Evolutionary conservation across 2,888 invertebrate species (phyloP).

Genomic region (Poecilus cupreus): DNA sequence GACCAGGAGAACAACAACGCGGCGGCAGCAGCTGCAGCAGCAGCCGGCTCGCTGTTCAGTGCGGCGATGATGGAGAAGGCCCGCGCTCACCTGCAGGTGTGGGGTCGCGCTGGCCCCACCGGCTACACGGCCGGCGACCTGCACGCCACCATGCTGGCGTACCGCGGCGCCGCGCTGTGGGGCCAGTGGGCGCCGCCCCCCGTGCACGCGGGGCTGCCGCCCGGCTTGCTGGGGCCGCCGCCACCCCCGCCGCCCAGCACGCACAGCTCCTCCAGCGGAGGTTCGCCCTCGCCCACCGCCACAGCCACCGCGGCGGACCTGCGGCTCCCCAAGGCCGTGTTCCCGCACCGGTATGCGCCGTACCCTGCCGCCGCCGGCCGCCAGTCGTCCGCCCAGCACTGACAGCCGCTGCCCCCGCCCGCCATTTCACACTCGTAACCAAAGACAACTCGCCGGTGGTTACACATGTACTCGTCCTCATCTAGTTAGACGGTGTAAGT

Average conservation of each 20-base stretch:
- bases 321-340: conserved; percentile 72
- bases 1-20: conserved; percentile 73
- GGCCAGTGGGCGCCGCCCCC: conserved; percentile 67
- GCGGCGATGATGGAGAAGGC: conserved; percentile 78
- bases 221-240: conserved; percentile 70
- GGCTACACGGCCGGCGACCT: conserved; percentile 73
- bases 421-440: background rate
- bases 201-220: conserved; percentile 69
- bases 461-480: background rate
- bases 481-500: background rate
- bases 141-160: conserved; percentile 70
- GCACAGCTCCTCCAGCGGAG: conserved; percentile 77
- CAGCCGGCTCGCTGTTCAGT: conserved; percentile 71
- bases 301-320: conserved; percentile 71
- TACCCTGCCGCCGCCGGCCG: conserved; percentile 67
- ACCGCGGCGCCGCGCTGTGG: conserved; percentile 71
- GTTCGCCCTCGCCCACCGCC: conserved; percentile 75
- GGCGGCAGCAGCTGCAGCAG: conserved; percentile 64
- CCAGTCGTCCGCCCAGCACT: conserved; percentile 64
- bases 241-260: conserved; percentile 72
- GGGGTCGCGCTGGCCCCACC: conserved; percentile 72
- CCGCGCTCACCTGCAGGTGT: conserved; percentile 74
- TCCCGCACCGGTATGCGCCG: conserved; percentile 73
- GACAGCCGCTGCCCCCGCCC: conserved; percentile 61
- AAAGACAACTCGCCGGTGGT: conserved; percentile 24